Evolutionary conservation across 2,888 invertebrate species (phyloP).

Genomic region (Pachycephus smyrnensis): DNA sequence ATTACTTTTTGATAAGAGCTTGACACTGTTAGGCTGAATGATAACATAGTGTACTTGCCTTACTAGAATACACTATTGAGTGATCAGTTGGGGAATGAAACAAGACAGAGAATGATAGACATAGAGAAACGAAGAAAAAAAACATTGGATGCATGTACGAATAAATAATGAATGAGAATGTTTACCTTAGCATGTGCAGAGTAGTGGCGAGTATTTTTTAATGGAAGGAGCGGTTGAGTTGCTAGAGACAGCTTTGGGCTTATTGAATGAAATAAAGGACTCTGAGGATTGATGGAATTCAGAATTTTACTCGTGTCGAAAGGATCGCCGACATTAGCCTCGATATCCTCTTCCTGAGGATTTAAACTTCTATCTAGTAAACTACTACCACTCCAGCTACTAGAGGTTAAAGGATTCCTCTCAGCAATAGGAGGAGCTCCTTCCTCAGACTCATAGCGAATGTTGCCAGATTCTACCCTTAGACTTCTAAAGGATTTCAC

Average conservation of each 20-base stretch:
- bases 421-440: background rate
- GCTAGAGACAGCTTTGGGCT: constrained; percentile 40
- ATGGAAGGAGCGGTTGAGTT: constrained; percentile 45
- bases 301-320: constrained; percentile 58
- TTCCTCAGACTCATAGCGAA: background rate
- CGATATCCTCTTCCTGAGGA: constrained; percentile 7
- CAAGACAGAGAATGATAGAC: background rate
- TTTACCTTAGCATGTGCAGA: constrained; percentile 60
- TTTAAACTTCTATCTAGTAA: constrained; percentile 18
- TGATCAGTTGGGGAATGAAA: background rate
- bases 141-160: constrained; percentile 6
- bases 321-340: constrained; percentile 43
- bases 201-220: constrained; percentile 53
- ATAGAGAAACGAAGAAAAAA: constrained; percentile 20
- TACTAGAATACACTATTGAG: background rate
- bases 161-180: constrained; percentile 31
- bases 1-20: background rate
- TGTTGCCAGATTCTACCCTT: background rate
- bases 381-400: background rate
- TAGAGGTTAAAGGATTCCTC: background rate
- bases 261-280: constrained; percentile 40
- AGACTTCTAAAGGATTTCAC: background rate
- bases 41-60: background rate
- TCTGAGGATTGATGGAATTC: constrained; percentile 47
- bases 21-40: background rate